Base-by-base conservation (phyloP, 2,113 vertebrate species). In the Otis tarda region DNA sequence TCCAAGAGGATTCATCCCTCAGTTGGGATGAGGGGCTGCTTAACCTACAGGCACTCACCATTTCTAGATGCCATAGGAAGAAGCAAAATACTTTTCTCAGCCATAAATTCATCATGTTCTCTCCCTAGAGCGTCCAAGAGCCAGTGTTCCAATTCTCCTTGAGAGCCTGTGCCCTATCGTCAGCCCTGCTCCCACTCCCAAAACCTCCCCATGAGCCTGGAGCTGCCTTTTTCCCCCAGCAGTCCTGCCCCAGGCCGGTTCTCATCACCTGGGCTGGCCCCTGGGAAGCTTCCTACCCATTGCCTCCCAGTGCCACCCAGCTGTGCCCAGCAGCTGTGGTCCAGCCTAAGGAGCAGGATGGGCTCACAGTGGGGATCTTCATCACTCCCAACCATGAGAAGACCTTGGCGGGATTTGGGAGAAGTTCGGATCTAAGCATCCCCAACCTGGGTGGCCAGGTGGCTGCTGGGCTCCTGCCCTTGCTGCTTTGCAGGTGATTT, bases 121-220 rank as follows among this genome's bases (percentile, higher is more conserved):
- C 11, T 12, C 12, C 8, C 14, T 33, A 0, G 17, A 37, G 17
- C 16, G 53, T 22, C 41, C 18, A 39, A 56, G 20, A 71, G 18
- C 33, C 27, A 4, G 7, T 7, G 6, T 64, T 35, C 24, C 37
- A 61, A 5, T 28, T 56, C 24, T 45, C 55, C n/a, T 33, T 31
- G 3, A 24, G 27, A 69, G 17, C 30, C 50, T 25, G 2, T 23
- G 1, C 13, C 21, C 35, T 2, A 24, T 6, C 11, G 33, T 7
- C 15, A 77, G 1, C 2, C 4, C 53, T 28, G 1, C 8, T 73
- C 15, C 27, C 14, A 56, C 2, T 6, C 6, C 33, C 7, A 15
- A 73, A 69, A 23, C 4, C 9, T 5, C 22, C 2, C 20, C 0
- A 0, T 3, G 10, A 6, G 0, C 23, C 41, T 28, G 28, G 20